Conservation (phyloP, 2,113 vertebrate species). For the Epinephelus lanceolatus region DNA sequence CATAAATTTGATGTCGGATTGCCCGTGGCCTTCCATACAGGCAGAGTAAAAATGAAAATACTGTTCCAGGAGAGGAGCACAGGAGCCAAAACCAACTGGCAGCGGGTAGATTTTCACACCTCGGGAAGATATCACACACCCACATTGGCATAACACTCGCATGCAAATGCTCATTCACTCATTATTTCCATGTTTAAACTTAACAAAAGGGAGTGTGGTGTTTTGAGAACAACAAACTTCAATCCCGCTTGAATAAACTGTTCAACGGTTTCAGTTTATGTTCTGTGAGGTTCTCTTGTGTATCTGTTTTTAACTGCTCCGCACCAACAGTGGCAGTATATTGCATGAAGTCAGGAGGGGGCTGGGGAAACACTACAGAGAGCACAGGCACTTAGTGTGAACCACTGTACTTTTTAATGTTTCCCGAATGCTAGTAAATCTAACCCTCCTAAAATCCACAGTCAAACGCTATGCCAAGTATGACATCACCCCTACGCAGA, state of each 20-base stretch:
- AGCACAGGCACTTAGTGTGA: slow-evolving; percentile 76
- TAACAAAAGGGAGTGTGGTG: background rate
- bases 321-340: slow-evolving; percentile 51
- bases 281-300: slow-evolving; percentile 28
- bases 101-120: slow-evolving; percentile 75
- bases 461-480: slow-evolving; percentile 75
- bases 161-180: slow-evolving; percentile 61
- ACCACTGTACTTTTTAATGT: slow-evolving; percentile 78
- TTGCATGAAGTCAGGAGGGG: slow-evolving; percentile 42
- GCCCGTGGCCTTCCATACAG: slow-evolving; percentile 51
- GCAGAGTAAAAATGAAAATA: slow-evolving; percentile 69
- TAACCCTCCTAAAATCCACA: slow-evolving; percentile 74
- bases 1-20: slow-evolving; percentile 63
- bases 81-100: slow-evolving; percentile 78
- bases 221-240: slow-evolving; percentile 49
- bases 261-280: slow-evolving; percentile 22
- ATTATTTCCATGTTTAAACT: slow-evolving; percentile 28
- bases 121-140: slow-evolving; percentile 69
- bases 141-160: slow-evolving; percentile 61
- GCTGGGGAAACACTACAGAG: slow-evolving; percentile 56
- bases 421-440: slow-evolving; percentile 83
- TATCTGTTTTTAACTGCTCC: slow-evolving; percentile 51
- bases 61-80: slow-evolving; percentile 45
- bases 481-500: slow-evolving; percentile 79
- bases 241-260: slow-evolving; percentile 13